Percentiles rank a stretch among this genome's conserved stretches.
phyloP scores from a whole-genome alignment of 1,140 invertebrate species.

The Diploscapter pachys region DNA sequence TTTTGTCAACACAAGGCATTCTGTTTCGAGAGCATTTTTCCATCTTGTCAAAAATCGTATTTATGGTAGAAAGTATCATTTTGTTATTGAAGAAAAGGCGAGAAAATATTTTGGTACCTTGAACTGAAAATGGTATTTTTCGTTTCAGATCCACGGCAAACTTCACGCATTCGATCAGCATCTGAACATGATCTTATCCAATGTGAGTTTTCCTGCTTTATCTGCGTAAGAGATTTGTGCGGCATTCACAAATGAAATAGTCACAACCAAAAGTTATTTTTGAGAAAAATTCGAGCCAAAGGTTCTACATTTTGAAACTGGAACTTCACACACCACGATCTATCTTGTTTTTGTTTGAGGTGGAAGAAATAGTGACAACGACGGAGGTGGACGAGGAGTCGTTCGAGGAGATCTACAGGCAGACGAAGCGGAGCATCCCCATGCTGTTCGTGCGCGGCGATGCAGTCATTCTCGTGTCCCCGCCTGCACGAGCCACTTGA shows the following conservation, averaged over 20 bases:
- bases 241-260: too few relatives aligned
- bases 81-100: neutral
- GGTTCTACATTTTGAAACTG: too few relatives aligned
- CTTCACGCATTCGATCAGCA: constrained; percentile 96
- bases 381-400: constrained; percentile 80
- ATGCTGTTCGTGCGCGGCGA: constrained; percentile 98
- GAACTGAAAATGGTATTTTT: neutral
- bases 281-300: too few relatives aligned
- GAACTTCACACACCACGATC: neutral
- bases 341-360: too few relatives aligned
- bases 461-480: constrained; percentile 92
- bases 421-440: constrained; percentile 89
- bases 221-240: neutral
- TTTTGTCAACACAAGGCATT: neutral
- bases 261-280: too few relatives aligned
- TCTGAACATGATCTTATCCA: constrained; percentile 94
- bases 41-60: too few relatives aligned
- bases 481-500: constrained; percentile 63
- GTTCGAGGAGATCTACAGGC: constrained; percentile 94
- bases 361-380: neutral
- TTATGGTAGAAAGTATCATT: neutral
- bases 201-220: constrained; percentile 66
- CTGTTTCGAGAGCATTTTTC: neutral
- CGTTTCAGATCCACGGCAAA: constrained; percentile 71
- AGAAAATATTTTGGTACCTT: neutral